phyloP scores from a whole-genome alignment of 30 jellyfish, hydroid and myxozoan genomes.

The Sanderia malayensis region DNA sequence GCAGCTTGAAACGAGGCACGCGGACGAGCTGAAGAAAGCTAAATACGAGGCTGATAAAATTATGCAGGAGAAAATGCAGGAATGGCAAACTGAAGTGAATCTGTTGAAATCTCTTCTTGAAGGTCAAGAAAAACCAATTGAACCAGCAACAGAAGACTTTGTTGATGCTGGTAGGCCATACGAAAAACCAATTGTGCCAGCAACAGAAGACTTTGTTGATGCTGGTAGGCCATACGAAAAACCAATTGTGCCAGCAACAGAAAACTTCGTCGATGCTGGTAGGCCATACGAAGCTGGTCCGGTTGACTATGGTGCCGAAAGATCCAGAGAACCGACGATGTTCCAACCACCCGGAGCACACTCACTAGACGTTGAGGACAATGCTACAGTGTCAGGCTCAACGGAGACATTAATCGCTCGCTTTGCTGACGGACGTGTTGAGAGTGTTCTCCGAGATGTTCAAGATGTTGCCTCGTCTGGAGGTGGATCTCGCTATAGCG shows the following conservation, averaged over 20 bases:
- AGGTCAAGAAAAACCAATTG: constrained; percentile 20
- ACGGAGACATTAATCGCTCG: constrained; percentile 55
- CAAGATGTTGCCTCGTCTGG: constrained; percentile 29
- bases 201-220: constrained; percentile 33
- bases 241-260: constrained; percentile 6
- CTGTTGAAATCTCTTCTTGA: constrained; percentile 29
- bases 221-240: constrained; percentile 27
- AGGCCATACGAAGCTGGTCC: no score
- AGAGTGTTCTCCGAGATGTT: constrained; percentile 36
- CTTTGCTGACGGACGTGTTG: constrained; percentile 43
- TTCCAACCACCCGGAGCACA: constrained; percentile 1
- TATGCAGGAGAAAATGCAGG: constrained; percentile 43
- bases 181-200: constrained; percentile 6
- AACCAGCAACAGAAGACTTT: constrained; percentile 16
- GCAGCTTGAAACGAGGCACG: constrained; percentile 38
- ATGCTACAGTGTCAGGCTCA: constrained; percentile 41
- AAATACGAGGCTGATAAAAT: constrained; percentile 9
- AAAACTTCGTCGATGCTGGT: constrained; percentile 37
- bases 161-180: constrained; percentile 41
- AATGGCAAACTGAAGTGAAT: constrained; percentile 40
- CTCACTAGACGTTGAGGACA: constrained; percentile 6
- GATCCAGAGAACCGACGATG: constrained; percentile 3
- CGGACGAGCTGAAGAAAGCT: constrained; percentile 31
- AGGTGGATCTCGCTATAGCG: constrained; percentile 45
- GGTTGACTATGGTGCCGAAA: constrained; percentile 9